Base-by-base conservation (phyloP, 1,140 invertebrate species). In the Drusus annulatus region DNA sequence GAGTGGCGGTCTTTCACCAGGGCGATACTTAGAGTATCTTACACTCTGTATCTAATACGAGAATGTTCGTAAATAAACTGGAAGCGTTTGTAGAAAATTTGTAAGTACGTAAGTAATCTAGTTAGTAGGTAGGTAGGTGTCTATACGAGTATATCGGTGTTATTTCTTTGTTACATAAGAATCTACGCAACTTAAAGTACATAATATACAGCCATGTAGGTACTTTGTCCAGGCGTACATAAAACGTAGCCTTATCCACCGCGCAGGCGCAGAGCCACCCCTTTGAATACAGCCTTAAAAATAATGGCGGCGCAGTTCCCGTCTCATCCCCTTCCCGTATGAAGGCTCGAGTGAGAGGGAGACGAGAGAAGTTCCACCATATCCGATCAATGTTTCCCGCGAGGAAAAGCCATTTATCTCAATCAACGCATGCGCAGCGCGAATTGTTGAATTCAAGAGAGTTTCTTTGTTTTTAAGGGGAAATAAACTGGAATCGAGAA, bases 321-420 rank as follows among this genome's bases (percentile, higher is more conserved):
- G 10, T 58, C 78, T 60, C 50, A 52, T 4, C 13, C 31, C 17
- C 21, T 45, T 21, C 60, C 56, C 45, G 51, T 56, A 7, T 1
- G 4, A 45, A 10, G 45, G 36, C 3, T 6, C 31, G 68, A 51
- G 68, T 23, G 31, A 45, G 68, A 51, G 15, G 4, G 68, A 71
- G 63, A 51, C 25, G 71, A 52, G 51, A 21, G 51, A 23, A 25
- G 5, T 52, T 23, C 50, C 50, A 54, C 15, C n/a, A 60, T 68
- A 17, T 21, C 28, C 54, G 81, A 83, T 83, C 81, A 83, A 83
- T 83, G 81, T 80, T 83, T 76, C 73, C 58, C 23, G 25, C 15
- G 63, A 58, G 79, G 81, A 79, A 83, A 80, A 83, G 63, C 56
- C 79, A 80, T 83, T 77, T 63, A 83, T 83, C 79, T 79, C 62